phyloP scores from a whole-genome alignment of 1,140 invertebrate genomes.

The Platorchestia sp. region DNA sequence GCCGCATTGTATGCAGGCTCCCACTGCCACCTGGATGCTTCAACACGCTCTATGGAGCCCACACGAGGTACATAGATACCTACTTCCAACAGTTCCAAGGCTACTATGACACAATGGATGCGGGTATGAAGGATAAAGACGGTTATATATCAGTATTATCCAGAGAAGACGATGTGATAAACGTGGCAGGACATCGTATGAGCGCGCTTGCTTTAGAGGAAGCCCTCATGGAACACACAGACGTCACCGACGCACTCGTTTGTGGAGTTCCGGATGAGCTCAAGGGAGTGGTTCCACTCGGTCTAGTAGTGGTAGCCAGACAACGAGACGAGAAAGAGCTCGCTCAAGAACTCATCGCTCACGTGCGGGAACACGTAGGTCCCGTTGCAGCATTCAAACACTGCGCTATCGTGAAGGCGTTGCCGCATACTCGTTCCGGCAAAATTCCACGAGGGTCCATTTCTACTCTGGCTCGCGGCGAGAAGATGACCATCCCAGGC shows the following conservation, averaged over 20 bases:
- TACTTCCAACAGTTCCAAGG: constrained; percentile 88
- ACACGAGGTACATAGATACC: constrained; percentile 84
- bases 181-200: constrained; percentile 91
- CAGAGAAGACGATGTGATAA: constrained; percentile 95
- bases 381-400: constrained; percentile 89
- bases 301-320: constrained; percentile 81
- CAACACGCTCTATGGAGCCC: constrained; percentile 84
- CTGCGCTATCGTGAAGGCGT: constrained; percentile 80
- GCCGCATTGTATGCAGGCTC: constrained; percentile 85
- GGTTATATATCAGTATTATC: constrained; percentile 91
- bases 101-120: constrained; percentile 97
- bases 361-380: constrained; percentile 85
- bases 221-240: constrained; percentile 85
- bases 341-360: constrained; percentile 70
- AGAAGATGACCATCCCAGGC: constrained; percentile 82
- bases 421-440: constrained; percentile 84
- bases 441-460: constrained; percentile 91
- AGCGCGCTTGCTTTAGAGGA: constrained; percentile 91
- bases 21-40: constrained; percentile 91
- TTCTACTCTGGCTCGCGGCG: constrained; percentile 83
- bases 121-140: constrained; percentile 85
- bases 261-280: constrained; percentile 89
- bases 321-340: constrained; percentile 79
- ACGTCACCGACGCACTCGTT: constrained; percentile 87
- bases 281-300: constrained; percentile 91